Percentiles rank a stretch among this genome's conserved stretches.
phyloP scores from a whole-genome alignment of 1,140 invertebrate species.

The Lordiphosa collinella region DNA sequence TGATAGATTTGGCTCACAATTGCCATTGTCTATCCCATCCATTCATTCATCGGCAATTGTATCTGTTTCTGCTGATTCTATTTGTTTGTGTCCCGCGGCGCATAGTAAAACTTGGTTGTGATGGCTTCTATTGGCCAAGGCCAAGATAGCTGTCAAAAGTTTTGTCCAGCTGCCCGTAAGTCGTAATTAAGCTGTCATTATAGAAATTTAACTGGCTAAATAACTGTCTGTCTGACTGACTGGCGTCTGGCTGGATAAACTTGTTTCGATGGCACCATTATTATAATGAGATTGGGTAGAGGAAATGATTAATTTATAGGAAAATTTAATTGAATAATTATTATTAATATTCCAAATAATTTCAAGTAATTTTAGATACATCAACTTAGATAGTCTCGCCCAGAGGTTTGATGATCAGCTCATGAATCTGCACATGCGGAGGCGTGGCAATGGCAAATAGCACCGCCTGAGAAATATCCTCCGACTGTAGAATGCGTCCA shows the following conservation, averaged over 20 bases:
- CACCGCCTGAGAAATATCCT: constrained; percentile 82
- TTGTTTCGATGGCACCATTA: not conserved
- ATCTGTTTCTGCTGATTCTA: not conserved
- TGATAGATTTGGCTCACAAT: not conserved
- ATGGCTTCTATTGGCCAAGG: not conserved
- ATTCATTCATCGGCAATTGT: not conserved
- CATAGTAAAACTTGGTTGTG: constrained; percentile 3
- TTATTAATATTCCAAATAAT: constrained; percentile 1
- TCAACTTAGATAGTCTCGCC: constrained; percentile 49
- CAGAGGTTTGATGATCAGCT: constrained; percentile 66
- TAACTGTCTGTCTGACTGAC: constrained; percentile 1
- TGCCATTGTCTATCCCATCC: no score
- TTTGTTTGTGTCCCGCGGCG: not conserved
- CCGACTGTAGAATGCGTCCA: constrained; percentile 58
- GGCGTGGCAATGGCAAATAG: constrained; percentile 80
- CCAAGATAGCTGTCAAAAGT: constrained; percentile 21
- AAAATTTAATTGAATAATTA: constrained; percentile 12
- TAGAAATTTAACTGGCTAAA: constrained; percentile 10
- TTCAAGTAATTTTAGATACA: no score
- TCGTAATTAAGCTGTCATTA: constrained; percentile 16
- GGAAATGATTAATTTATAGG: constrained; percentile 2
- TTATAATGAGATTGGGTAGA: constrained; percentile 1
- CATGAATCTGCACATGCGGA: constrained; percentile 80
- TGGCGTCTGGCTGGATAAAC: not conserved
- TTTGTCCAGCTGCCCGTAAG: constrained; percentile 14